phyloP scores from a whole-genome alignment of 2,888 invertebrate genomes.

The Osmoderma eremita region DNA sequence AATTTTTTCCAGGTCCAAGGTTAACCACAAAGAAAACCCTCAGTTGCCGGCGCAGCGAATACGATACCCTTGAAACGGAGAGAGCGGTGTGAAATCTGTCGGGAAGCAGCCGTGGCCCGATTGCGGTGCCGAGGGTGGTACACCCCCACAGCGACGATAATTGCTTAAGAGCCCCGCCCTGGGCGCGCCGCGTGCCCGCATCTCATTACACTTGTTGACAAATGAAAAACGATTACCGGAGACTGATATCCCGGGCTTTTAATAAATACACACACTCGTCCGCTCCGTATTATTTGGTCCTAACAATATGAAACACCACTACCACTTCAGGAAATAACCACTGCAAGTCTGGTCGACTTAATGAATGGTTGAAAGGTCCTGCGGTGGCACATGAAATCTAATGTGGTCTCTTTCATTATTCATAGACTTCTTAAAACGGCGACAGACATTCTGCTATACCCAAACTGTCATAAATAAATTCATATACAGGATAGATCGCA shows the following conservation, averaged over 20 bases:
- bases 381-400: constrained; percentile 16
- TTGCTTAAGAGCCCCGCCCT: constrained; percentile 61
- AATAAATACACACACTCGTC: constrained; percentile 30
- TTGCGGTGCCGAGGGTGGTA: constrained; percentile 55
- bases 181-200: constrained; percentile 63
- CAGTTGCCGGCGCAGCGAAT: constrained; percentile 39
- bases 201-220: constrained; percentile 65
- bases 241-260: constrained; percentile 44
- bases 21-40: constrained; percentile 27
- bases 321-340: constrained; percentile 18
- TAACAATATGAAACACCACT: constrained; percentile 7
- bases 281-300: not conserved
- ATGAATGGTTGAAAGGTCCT: constrained; percentile 13
- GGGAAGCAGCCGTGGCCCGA: constrained; percentile 50
- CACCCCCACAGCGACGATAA: constrained; percentile 59
- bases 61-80: constrained; percentile 4
- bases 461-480: too few relatives aligned
- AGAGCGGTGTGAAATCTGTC: constrained; percentile 46
- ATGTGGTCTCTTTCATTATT: constrained; percentile 32
- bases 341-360: constrained; percentile 6
- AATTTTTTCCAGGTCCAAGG: not conserved
- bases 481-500: too few relatives aligned
- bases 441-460: too few relatives aligned
- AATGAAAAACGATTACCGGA: constrained; percentile 59
- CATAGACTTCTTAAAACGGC: constrained; percentile 18